A percentile compares a stretch with the other conserved stretches of the same genome.
phyloP scores from a whole-genome alignment of 2,113 vertebrate genomes.

The Ploceus nigricollis region DNA sequence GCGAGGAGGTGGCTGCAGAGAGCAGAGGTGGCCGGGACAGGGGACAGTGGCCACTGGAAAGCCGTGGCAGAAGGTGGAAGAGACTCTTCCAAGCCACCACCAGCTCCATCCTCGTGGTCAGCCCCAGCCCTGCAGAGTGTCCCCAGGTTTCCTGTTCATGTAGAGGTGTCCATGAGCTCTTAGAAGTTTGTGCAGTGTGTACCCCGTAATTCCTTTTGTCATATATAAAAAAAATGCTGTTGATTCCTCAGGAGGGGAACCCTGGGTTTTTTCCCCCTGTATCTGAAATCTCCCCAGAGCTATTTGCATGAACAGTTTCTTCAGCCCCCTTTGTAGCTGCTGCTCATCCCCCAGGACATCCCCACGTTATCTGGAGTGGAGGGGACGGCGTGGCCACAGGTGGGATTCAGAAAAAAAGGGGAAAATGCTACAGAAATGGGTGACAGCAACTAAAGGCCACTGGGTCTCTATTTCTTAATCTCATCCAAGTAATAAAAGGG shows the following conservation, averaged over 20 bases:
- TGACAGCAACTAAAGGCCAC: background rate
- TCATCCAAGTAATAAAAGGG: background rate
- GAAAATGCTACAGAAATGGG: background rate
- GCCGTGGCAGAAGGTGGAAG: background rate
- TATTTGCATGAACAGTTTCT: constrained; percentile 54
- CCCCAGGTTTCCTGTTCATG: background rate
- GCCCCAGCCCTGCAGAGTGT: background rate
- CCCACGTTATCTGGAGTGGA: background rate
- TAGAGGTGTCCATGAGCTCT: background rate
- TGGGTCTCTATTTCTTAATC: background rate
- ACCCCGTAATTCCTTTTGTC: background rate
- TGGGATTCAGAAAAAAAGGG: background rate
- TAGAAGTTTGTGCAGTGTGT: background rate
- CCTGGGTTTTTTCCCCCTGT: background rate
- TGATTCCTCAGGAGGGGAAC: constrained; percentile 18
- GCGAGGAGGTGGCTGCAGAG: background rate
- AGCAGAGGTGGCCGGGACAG: background rate
- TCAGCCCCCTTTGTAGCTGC: background rate
- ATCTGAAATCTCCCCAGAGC: constrained; percentile 12
- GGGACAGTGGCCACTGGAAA: background rate
- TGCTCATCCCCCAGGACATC: background rate
- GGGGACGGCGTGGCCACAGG: background rate
- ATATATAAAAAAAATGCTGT: background rate
- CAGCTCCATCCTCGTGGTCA: background rate
- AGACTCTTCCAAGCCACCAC: background rate